Percentiles rank a stretch among this genome's conserved stretches.
These are phyloP conservation scores for Babylonia areolata DNA, from an alignment of 1,140 invertebrate species.

Conservation along the genomic window DNA sequence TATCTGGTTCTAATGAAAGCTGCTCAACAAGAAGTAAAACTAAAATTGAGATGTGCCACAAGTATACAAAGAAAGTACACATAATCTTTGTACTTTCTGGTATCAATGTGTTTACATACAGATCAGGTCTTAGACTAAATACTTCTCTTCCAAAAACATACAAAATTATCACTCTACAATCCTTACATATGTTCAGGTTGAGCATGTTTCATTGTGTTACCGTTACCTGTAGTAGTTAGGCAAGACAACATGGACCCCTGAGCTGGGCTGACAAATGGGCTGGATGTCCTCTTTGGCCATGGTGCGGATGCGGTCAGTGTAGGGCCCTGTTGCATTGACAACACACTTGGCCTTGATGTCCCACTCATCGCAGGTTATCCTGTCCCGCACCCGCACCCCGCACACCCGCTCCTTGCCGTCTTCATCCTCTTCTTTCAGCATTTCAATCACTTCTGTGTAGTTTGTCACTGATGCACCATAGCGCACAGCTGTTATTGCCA, in stretches of 20 bases:
- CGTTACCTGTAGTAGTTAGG: constrained; percentile 95
- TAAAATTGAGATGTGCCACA: no score
- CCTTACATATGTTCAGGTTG: no score
- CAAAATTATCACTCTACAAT: no score
- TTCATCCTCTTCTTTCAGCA: constrained; percentile 84
- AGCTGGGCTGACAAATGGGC: constrained; percentile 94
- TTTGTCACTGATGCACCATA: constrained; percentile 96
- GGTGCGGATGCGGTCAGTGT: constrained; percentile 95
- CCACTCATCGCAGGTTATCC: constrained; percentile 83
- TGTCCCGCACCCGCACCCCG: constrained; percentile 77
- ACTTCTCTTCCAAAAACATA: no score
- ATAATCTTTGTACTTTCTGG: no score
- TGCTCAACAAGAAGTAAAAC: no score
- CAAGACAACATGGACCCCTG: constrained; percentile 98
- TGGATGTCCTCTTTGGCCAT: constrained; percentile 93
- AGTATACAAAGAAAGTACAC: no score
- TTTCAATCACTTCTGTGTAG: constrained; percentile 89
- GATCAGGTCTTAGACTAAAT: no score
- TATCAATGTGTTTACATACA: no score
- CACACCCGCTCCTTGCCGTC: constrained; percentile 82
- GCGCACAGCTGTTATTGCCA: constrained; percentile 95
- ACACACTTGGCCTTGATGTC: constrained; percentile 94
- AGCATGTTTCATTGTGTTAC: no score
- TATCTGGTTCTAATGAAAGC: no score
- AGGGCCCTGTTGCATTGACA: constrained; percentile 99